A percentile compares a stretch with the other conserved stretches of the same genome.
phyloP scores from a whole-genome alignment of 2,888 invertebrate species.

The Carterocephalus palaemon region DNA sequence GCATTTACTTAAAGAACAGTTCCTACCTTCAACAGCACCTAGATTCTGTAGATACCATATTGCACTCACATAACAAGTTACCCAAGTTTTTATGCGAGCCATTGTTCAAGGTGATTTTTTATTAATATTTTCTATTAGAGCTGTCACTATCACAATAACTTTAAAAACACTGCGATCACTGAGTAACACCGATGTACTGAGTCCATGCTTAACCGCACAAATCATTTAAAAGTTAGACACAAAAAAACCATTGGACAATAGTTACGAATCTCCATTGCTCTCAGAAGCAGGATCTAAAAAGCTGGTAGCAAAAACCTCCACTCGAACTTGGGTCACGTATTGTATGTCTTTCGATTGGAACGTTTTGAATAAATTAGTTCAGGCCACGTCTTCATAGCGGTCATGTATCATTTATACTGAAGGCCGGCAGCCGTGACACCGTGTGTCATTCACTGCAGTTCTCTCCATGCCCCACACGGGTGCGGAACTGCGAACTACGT shows the following conservation, averaged over 20 bases:
- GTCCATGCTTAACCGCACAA: background rate
- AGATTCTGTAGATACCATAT: background rate
- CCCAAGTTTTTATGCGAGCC: slow-evolving; percentile 8
- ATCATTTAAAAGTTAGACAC: background rate
- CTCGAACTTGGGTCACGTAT: slow-evolving; percentile 13
- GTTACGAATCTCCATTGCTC: slow-evolving; percentile 1
- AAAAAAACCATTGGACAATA: slow-evolving; percentile 11
- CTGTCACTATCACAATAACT: background rate
- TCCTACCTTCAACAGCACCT: slow-evolving; percentile 12
- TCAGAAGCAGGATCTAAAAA: slow-evolving; percentile 18
- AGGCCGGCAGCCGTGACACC: background rate
- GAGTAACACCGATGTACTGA: slow-evolving; percentile 16
- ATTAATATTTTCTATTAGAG: slow-evolving; percentile 4
- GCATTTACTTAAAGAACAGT: background rate
- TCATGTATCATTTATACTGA: too few species aligned
- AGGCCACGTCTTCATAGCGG: background rate
- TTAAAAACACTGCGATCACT: slow-evolving; percentile 10
- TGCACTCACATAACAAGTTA: background rate
- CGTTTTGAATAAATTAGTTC: background rate
- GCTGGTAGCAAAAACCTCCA: slow-evolving; percentile 19
- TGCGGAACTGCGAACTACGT: too few species aligned
- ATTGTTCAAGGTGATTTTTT: slow-evolving; percentile 16
- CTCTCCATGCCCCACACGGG: too few species aligned
- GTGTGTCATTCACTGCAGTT: background rate
- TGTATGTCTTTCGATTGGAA: slow-evolving; percentile 2